Evolutionary conservation across 2,113 vertebrate species (phyloP).

Genomic region (Pluvialis apricaria): DNA sequence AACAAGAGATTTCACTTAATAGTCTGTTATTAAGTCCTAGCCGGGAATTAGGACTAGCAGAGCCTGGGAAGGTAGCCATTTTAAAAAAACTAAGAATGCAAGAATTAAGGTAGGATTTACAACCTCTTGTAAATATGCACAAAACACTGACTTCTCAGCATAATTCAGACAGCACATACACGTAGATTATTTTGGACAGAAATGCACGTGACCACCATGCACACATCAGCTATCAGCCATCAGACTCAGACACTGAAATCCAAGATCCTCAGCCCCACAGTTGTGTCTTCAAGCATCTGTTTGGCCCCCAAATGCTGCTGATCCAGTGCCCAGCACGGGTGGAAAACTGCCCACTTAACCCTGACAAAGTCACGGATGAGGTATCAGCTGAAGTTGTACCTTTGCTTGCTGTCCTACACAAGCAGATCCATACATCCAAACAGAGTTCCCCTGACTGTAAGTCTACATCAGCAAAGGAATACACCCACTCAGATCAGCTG

Average conservation of each 20-base stretch:
- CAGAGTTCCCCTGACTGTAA: neutral
- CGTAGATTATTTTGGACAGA: neutral
- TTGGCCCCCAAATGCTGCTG: neutral
- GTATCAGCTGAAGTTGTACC: neutral
- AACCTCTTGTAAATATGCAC: neutral
- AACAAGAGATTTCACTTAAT: neutral
- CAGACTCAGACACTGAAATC: neutral
- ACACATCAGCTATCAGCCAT: neutral
- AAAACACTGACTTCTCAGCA: neutral
- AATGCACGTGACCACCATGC: neutral
- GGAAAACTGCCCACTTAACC: neutral
- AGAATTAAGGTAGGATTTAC: neutral
- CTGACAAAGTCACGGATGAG: neutral
- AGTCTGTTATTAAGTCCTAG: neutral
- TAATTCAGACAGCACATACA: neutral
- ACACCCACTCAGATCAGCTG: neutral
- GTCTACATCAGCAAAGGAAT: neutral
- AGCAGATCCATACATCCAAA: neutral
- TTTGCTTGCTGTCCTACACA: neutral
- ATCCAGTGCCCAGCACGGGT: rapidly evolving
- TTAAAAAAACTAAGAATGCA: neutral
- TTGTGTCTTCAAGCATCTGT: neutral
- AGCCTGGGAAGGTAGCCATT: neutral
- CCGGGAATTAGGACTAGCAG: neutral
- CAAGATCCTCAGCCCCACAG: neutral